Base-by-base conservation (phyloP, 2,797 vertebrate genomes). In the Ctenochaetus hawaiiensis region DNA sequence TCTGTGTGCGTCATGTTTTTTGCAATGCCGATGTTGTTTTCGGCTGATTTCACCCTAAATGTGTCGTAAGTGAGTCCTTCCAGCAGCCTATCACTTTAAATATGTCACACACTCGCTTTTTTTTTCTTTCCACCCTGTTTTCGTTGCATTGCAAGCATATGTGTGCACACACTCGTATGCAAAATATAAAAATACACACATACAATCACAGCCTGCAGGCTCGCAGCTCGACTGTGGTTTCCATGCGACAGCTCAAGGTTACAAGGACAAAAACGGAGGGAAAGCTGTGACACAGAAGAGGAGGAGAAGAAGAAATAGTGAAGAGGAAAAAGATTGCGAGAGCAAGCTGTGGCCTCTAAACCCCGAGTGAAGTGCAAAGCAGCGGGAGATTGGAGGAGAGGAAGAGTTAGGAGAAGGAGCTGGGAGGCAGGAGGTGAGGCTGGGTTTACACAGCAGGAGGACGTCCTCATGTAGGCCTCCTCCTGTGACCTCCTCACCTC, bases 241-340 rank as follows among this genome's bases (percentile, higher is more conserved):
- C 20, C 54, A 2, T 47, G 56, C 6, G 0, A 37, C 48, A n/a
- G 62, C 69, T 87, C 81, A 89, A 88, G 87, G 86, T 88, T 84
- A 77, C 44, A 7, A n/a, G 67, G 41, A 84, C 34, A 48, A 45
- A 17, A 0, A 30, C 26, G 0, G 39, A 54, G 58, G 1, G 9
- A 69, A 44, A 54, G 72, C 37, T 37, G 48, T 30, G 66, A 57
- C 37, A 16, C 47, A 7, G 17, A 49, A 53, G 45, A 23, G 12
- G 30, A 57, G 18, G n/a, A 37, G 16, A 30, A 23, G 49, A 58
- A 39, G 30, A 12, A 12, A 66, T 5, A 14, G 73, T 45, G 41
- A 37, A 7, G 30, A 47, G 41, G 49, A 48, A 30, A 62, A 51
- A 37, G 61, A 30, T 30, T 30, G 2, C 41, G 61, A 52, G n/a